Base-by-base conservation (phyloP, 2,113 vertebrate genomes). In the Gobius niger region DNA sequence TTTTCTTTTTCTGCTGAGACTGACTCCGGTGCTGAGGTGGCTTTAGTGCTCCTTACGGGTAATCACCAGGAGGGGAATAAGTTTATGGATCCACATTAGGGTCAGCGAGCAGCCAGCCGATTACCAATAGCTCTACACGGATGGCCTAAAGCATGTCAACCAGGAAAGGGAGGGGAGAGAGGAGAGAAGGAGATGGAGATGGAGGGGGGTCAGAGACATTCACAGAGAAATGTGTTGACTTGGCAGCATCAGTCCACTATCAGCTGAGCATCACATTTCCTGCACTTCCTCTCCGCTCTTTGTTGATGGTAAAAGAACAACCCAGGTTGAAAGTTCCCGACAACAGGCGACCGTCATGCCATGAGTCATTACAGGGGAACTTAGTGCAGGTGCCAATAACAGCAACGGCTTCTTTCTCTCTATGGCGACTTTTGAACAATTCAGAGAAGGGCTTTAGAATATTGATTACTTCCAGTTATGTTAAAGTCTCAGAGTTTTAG, bases 161-260 rank as follows among this genome's bases (percentile, higher is more conserved):
- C 46, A 49, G 13, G 11, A 6, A 49, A 12, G 13, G 6, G 11
- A 51, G 50, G 8, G 15, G 1, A 16, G 6, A 51, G n/a, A n/a
- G n/a, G 49, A n/a, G 14, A n/a, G 50, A 2, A n/a, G n/a, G 1
- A 49, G 47, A 50, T 3, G 24, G 24, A 24, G 24, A 34, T 34
- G 24, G 42, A 65, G 53, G 76, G 71, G 63, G 51, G 66, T 6
- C 82, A 67, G 73, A 79, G 51, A 59, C 18, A 15, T 44, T 59
- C 65, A 67, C 64, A 24, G 44, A 63, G 46, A 74, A 78, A 86
- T 77, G 52, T 77, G 79, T 86, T 78, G 79, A 82, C 75, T 72
- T 53, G 60, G 75, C 81, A 71, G 47, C 24, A 61, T 72, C 50
- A 62, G 73, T 68, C 44, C 63, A 75, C 70, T 68, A 73, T 82